Evolutionary conservation across 2,888 invertebrate genomes (phyloP), one percentile per base, ranked within the genome.

Genomic region (Drosophila paracracens): DNA sequence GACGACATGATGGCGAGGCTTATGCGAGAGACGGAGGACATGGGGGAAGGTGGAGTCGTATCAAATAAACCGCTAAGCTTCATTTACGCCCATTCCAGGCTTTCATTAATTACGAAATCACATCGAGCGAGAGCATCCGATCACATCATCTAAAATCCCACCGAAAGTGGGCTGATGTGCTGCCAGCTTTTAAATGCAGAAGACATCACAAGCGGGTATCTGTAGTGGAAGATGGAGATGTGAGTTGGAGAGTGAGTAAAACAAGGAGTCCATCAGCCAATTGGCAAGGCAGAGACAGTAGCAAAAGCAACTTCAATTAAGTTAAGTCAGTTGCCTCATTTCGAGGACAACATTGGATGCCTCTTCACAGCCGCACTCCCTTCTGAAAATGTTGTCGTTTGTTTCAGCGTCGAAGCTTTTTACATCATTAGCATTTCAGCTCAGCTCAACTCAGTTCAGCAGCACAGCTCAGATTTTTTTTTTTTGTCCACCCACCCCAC

Each of bases 251-350:
- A 16, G 31, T 16, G 11, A 63, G 46, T n/a, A 6, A 16, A n/a
- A 51, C 16, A 38, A 54, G 38, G 21, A 25, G 35, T 56, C 72
- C 72, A 71, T 62, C 69, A 70, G 69, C 58, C 69, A 68, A 70
- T 70, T 70, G 69, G 27, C 68, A 70, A 48, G 46, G 27, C 51
- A 57, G 56, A 43, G 57, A 40, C 50, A 56, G 62, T 36, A 51
- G 60, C 80, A 87, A 66, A 71, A 70, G 76, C 83, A 90, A 86
- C 82, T 88, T 88, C 87, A 88, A 88, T 88, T 88, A 90, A 88
- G 89, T 90, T 90, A 88, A 88, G 87, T 88, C 87, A 88, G 87
- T 86, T 90, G 86, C 80, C 89, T 90, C 90, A 87, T 90, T 85
- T 86, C 72, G 80, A 76, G 75, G 81, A 71, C 79, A 68, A 61